Evolutionary conservation across 1,140 invertebrate species (phyloP).

Genomic region (honey bee (Apis mellifera)): Amel_HAv3.1 CM009933.2:9973501-9974000

Average conservation of each 20-base stretch:
- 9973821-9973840: too few species aligned
- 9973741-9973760: neutral
- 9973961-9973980: too few species aligned
- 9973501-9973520: neutral
- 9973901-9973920: neutral
- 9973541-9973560: neutral
- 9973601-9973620: neutral
- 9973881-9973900: neutral
- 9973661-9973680: neutral
- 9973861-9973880: conserved; percentile 28
- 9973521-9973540: neutral
- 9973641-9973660: neutral
- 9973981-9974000: too few species aligned
- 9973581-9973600: neutral
- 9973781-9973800: conserved; percentile 39
- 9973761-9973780: conserved; percentile 16
- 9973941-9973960: too few species aligned
- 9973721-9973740: neutral
- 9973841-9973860: conserved; percentile 46
- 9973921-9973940: too few species aligned
- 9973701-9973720: neutral
- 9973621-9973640: neutral
- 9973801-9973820: neutral
- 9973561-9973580: neutral
- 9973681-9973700: neutral